Evolutionary conservation across 2,888 invertebrate genomes (phyloP).

Genomic region (Temnothorax unifasciatus): DNA sequence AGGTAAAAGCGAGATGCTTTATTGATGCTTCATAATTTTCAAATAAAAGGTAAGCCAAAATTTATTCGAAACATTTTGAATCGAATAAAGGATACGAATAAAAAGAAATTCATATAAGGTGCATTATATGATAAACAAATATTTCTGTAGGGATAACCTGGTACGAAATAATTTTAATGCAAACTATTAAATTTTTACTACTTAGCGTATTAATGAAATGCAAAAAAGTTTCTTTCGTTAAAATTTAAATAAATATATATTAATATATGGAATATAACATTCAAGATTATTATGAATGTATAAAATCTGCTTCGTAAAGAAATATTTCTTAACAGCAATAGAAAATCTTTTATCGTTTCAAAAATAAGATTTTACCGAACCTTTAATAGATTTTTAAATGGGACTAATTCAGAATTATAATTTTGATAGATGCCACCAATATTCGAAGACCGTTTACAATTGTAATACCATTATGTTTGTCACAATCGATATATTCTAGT

Average conservation of each 20-base stretch:
- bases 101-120: neutral
- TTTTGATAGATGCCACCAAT: neutral
- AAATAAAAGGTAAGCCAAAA: neutral
- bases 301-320: neutral
- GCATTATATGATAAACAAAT: too few species aligned
- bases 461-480: neutral
- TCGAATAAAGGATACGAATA: neutral
- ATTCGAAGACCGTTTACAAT: neutral
- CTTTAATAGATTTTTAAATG: neutral
- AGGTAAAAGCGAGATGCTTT: slow-evolving; percentile 43
- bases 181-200: neutral
- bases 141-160: neutral
- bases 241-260: neutral
- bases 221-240: neutral
- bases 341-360: neutral
- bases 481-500: slow-evolving; percentile 3
- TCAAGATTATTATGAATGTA: neutral
- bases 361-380: neutral
- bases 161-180: neutral
- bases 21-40: slow-evolving; percentile 13
- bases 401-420: neutral
- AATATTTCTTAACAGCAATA: neutral
- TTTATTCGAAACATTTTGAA: neutral
- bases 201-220: neutral
- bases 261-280: neutral